phyloP scores from a whole-genome alignment of 2,113 vertebrate species.

The Malaclemys terrapin region DNA sequence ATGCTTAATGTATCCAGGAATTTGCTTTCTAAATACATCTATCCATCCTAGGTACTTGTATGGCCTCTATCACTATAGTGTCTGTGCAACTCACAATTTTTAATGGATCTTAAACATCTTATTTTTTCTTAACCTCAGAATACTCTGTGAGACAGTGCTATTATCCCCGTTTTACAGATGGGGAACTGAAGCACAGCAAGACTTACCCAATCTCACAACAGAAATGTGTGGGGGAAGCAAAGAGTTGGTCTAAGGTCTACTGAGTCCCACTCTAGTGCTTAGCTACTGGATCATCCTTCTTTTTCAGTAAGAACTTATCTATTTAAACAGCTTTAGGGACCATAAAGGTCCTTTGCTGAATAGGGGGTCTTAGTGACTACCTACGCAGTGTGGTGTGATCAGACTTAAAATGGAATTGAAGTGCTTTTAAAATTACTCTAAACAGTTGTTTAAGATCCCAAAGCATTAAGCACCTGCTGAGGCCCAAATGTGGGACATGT shows the following conservation, averaged over 20 bases:
- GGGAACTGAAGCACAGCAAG: neutral
- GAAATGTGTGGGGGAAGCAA: neutral
- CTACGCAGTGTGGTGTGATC: neutral
- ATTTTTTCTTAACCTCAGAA: neutral
- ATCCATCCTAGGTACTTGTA: neutral
- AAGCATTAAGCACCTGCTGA: neutral
- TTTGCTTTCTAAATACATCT: neutral
- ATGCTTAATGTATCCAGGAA: neutral
- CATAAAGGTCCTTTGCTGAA: neutral
- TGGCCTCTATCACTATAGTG: neutral
- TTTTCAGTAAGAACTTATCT: neutral
- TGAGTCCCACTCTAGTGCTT: neutral
- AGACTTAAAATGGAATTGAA: neutral
- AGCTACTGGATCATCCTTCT: neutral
- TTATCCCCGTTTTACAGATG: neutral
- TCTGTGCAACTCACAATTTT: neutral
- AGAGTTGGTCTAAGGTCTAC: neutral
- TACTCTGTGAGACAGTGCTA: neutral
- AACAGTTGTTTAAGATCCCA: neutral
- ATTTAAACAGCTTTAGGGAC: neutral
- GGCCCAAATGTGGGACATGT: neutral
- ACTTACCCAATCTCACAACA: neutral
- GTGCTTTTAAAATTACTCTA: neutral
- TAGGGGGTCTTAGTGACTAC: neutral
- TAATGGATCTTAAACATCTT: neutral